Percentiles rank a stretch among this genome's conserved stretches.
These are phyloP conservation scores for Timandra comae DNA, from an alignment of 2,888 invertebrate species.

Conservation along the genomic window DNA sequence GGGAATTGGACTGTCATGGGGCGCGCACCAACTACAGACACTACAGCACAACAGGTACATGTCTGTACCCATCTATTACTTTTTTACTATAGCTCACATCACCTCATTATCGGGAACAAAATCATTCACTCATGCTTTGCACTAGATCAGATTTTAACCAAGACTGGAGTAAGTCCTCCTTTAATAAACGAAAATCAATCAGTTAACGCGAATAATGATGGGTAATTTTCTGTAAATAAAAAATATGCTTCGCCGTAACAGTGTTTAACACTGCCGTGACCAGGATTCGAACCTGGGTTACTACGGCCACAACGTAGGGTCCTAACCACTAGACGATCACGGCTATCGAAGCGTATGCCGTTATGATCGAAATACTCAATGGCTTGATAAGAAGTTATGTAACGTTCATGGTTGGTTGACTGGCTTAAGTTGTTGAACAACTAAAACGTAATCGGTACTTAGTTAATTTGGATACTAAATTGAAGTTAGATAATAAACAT, in stretches of 20 bases:
- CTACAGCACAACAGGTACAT: slow-evolving; percentile 83
- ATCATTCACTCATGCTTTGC: too few species aligned
- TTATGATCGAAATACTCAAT: slow-evolving; percentile 3
- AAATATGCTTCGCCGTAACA: slow-evolving; percentile 32
- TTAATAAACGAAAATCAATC: too few species aligned
- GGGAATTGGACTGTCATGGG: slow-evolving; percentile 81
- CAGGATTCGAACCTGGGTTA: slow-evolving; percentile 85
- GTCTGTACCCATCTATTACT: slow-evolving; percentile 59
- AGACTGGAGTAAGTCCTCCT: too few species aligned
- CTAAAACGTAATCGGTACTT: too few species aligned
- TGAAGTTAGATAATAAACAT: too few species aligned
- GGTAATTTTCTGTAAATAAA: background rate
- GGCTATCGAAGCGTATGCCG: slow-evolving; percentile 37
- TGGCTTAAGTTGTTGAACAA: slow-evolving; percentile 1
- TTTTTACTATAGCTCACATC: too few species aligned
- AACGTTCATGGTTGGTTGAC: slow-evolving; percentile 8
- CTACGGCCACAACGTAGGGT: slow-evolving; percentile 87
- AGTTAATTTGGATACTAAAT: too few species aligned
- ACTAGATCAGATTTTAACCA: too few species aligned
- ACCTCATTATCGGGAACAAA: too few species aligned
- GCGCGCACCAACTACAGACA: slow-evolving; percentile 82
- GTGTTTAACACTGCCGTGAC: slow-evolving; percentile 67
- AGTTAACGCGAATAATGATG: too few species aligned
- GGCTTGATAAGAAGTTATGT: slow-evolving; percentile 2
- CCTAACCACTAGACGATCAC: slow-evolving; percentile 84